phyloP scores from a whole-genome alignment of 2,797 vertebrate genomes.

The Mus minutoides region DNA sequence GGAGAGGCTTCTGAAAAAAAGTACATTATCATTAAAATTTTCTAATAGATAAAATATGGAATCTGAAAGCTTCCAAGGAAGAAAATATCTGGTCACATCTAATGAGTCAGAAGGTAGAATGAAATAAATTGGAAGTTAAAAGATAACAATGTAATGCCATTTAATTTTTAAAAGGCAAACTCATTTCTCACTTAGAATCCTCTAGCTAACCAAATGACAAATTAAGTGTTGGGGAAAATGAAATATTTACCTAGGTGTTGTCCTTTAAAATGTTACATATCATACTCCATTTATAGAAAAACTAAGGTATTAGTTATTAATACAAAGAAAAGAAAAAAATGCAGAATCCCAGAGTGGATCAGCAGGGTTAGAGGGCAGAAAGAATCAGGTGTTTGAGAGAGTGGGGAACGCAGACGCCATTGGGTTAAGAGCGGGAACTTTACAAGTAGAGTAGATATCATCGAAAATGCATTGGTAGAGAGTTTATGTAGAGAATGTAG shows the following conservation, averaged over 20 bases:
- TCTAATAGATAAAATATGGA: not conserved
- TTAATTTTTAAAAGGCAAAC: conserved; percentile 32
- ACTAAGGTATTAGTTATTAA: not conserved
- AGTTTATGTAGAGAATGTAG: not conserved
- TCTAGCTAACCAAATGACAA: not conserved
- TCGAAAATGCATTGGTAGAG: not conserved
- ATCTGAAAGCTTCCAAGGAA: not conserved
- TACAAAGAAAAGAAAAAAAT: not conserved
- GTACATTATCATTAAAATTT: not conserved
- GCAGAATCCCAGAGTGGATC: not conserved
- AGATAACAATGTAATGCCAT: not conserved
- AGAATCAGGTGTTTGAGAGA: not conserved
- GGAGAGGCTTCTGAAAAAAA: not conserved
- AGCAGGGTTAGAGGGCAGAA: not conserved
- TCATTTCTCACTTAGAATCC: not conserved
- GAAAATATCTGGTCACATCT: not conserved
- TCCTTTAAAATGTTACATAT: not conserved
- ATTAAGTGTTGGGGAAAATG: not conserved
- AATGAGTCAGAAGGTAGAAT: not conserved
- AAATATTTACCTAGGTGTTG: not conserved
- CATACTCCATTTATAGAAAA: not conserved
- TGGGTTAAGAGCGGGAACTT: not conserved
- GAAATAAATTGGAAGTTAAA: not conserved
- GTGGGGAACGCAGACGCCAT: no score
- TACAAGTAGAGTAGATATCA: not conserved